Evolutionary conservation across 2,113 vertebrate genomes (phyloP), one percentile per base, ranked within the genome.

Genomic region (Leptobrachium ailaonicum): DNA sequence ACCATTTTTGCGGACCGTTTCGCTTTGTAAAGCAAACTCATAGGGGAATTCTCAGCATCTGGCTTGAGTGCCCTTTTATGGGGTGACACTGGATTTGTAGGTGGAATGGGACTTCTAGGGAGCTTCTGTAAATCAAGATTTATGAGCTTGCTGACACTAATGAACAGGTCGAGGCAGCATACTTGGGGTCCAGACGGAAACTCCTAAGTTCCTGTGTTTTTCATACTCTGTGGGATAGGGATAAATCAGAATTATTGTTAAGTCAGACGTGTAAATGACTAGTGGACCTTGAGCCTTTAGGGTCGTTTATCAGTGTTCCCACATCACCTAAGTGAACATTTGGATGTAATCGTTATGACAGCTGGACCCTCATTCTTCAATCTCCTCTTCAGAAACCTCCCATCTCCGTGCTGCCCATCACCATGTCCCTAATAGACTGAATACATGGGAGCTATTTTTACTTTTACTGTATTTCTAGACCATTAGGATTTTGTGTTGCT

Each of bases 51-150:
- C 11, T 41, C 20, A 71, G 73, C 79, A 81, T 81, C 79, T 81
- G 79, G 79, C 74, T 54, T 75, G 42, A 81, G 77, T 89, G 82
- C 83, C 66, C 73, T 92, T 50, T 93, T 89, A 92, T 74, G 76
- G 87, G 73, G 89, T 92, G 89, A 78, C 71, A 13, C 1, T 66
- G 85, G 88, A 92, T 93, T 93, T 93, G 92, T 88, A 85, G 88
- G 88, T 87, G 83, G 83, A 85, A 60, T 62, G 88, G 85, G 88
- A 86, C 88, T 83, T 85, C 83, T 64, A 42, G 53, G 83, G 82
- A 86, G 90, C 92, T 93, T 90, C 92, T 88, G 91, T 91, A 86
- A 86, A 75, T 84, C 3, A 13, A 66, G 74, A 92, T 92, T 90
- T 91, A 94, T 0, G 79, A 82, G 83, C 0, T 82, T 63, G 82